Base-by-base conservation (phyloP, 2,113 vertebrate genomes). In the Xerus inauris region DNA sequence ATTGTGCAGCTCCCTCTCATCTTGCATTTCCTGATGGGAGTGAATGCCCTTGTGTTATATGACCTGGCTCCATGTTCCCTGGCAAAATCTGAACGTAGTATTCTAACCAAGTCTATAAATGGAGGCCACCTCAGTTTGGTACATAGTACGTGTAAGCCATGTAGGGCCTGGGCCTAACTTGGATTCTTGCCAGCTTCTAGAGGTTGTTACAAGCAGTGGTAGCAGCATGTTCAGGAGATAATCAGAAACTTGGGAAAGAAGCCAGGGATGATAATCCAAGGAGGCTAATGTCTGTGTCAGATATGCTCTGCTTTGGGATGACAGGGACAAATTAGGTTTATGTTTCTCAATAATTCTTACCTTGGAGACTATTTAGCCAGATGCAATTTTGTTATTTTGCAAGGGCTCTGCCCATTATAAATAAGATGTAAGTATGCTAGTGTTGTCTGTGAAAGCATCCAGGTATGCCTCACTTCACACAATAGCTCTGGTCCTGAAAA, bases 371-470 rank as follows among this genome's bases (percentile, higher is more conserved):
- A 12, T 76, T 91, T 67, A 93, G 13, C 75, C 73, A 62, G 47
- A 62, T 95, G 62, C 1, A 72, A 9, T 32, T 93, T 49, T 87
- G 73, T 86, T 83, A 45, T 30, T 81, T 94, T 95, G 47, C 87
- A 87, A 89, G 79, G 42, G 35, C 64, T 83, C 67, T 35, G 28
- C 7, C 32, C n/a, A 38, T n/a, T 62, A 38, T 83, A 75, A 85
- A 91, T 54, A 77, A 72, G 77, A 26, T 38, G 47, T 67, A 62
- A 85, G 67, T 38, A 19, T 49, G 30, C 6, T 76, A 32, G 40
- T n/a, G 8, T 3, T 59, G 35, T 83, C n/a, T 19, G 30, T 17
- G 47, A 65, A 93, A 89, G 11, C 42, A 76, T 8, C 49, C 57
- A 84, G 49, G 28, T 90, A 32, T 81, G 28, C 81, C 49, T 45